Evolutionary conservation across 92 coral and sea anemone species (phyloP), one percentile per base, ranked within the genome.

Genomic region (Diadumene lineata): DNA sequence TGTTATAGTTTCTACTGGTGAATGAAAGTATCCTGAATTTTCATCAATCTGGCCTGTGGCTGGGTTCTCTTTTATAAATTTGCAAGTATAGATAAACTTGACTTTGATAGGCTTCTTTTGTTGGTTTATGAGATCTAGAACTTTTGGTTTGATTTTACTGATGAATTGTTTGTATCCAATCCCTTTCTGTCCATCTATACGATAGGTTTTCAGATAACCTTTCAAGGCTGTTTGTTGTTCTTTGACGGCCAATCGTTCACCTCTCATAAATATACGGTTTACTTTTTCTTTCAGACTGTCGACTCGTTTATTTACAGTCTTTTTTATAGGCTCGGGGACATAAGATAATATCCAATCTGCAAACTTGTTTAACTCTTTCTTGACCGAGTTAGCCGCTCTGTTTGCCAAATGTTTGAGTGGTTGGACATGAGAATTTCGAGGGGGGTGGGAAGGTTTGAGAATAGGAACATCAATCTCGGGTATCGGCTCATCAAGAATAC

Each of bases 31-130:
- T 1, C 68, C 76, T n/a, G 33, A 24, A 43, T 44, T 65, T 15
- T 70, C 68, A 26, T 33, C 69, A 70, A 77, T 53, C 75, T 77
- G 31, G 0, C 72, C 62, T 1, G 79, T 84, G 18, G 70, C 77
- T 16, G 50, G 70, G 21, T 66, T 72, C 50, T 72, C 80, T 62
- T 66, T 84, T 3, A 70, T 56, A 22, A 84, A 78, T 24, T 66
- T 69, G 26, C 88, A 76, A 15, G 72, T 31, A 25, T 78, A 33
- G 57, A 78, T 66, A 13, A 84, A 66, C 77, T 84, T 84, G 0
- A 84, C 62, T 22, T 84, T 84, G 67, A 78, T 66, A 0, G 84
- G 84, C 32, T 84, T 84, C 70, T 72, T 72, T 51, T 63, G 74
- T 15, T 60, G 50, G 15, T 78, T 66, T 1, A 72, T n/a, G 29